Base-by-base conservation (phyloP, 2,113 vertebrate genomes). In the Tricholaema leucomelas region DNA sequence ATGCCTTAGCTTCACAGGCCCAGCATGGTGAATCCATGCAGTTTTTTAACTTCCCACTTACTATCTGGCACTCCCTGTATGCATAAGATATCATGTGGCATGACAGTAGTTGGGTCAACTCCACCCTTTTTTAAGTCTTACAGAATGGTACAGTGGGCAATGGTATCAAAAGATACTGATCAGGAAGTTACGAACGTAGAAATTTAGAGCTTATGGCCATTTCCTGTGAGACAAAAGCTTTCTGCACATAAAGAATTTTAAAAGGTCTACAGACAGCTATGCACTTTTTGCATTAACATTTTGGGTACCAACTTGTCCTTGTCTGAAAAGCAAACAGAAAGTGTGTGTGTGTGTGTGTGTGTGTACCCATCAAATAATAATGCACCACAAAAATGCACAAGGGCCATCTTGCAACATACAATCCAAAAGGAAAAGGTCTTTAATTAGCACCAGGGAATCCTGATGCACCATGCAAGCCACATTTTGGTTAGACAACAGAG, bases 381-480 rank as follows among this genome's bases (percentile, higher is more conserved):
- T 1, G 14, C 24, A 67, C 14, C 31, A 59, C 54, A 71, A 55
- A 87, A 90, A 40, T 1, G 2, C 20, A 44, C 7, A 46, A 9
- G 36, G 60, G n/a, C 11, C 60, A 87, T 40, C 74, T 11, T 0
- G 0, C 27, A 59, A 20, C 0, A 2, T 9, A 40, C 21, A 69
- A 15, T 38, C 17, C 5, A 8, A 74, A 74, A 58, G 30, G 24
- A 59, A 44, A 85, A 66, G 8, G 9, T 35, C 40, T 58, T 58
- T 54, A 25, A 61, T 1, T 38, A 48, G 15, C 31, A 71, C 2
- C n/a, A 65, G 27, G 11, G 16, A 85, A 52, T 48, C 16, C 36
- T 31, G 24, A 64, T 4, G 7, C 18, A 50, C n/a, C 17, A 52
- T 0, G 2, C 31, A 79, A 64, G 31, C 16, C 75, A 60, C 1